Evolutionary conservation across 2,797 vertebrate species (phyloP).

Genomic region (Micropoecilia bifurca): DNA sequence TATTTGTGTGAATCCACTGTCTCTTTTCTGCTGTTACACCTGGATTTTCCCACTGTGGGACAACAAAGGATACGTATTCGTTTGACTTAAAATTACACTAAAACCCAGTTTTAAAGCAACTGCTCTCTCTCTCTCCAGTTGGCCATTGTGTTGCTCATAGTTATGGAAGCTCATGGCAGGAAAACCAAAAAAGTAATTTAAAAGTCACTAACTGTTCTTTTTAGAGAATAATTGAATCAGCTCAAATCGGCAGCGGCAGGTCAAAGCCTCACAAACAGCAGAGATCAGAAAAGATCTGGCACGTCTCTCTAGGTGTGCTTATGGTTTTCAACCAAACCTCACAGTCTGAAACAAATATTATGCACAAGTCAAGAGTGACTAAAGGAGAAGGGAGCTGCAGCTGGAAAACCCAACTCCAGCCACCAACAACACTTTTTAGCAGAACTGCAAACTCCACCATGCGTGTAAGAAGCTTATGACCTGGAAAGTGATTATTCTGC

Average conservation of each 20-base stretch:
- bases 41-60: not conserved
- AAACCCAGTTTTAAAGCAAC: not conserved
- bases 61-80: not conserved
- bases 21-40: not conserved
- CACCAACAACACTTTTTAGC: not conserved
- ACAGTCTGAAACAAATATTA: not conserved
- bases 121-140: not conserved
- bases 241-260: not conserved
- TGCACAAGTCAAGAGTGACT: not conserved
- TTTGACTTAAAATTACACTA: not conserved
- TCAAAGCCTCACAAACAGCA: not conserved
- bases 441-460: slow-evolving; percentile 23
- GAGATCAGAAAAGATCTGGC: not conserved
- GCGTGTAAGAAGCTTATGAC: slow-evolving; percentile 40
- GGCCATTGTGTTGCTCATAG: not conserved
- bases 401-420: not conserved
- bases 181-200: not conserved
- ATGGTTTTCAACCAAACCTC: not conserved
- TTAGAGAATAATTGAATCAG: not conserved
- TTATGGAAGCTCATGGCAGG: not conserved
- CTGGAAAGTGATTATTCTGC: slow-evolving; percentile 8
- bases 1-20: not conserved
- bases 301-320: not conserved
- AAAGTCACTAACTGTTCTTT: not conserved
- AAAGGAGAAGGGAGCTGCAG: not conserved